Evolutionary conservation across 2,888 invertebrate genomes (phyloP).

Genomic region (Megastigmus dorsalis): DNA sequence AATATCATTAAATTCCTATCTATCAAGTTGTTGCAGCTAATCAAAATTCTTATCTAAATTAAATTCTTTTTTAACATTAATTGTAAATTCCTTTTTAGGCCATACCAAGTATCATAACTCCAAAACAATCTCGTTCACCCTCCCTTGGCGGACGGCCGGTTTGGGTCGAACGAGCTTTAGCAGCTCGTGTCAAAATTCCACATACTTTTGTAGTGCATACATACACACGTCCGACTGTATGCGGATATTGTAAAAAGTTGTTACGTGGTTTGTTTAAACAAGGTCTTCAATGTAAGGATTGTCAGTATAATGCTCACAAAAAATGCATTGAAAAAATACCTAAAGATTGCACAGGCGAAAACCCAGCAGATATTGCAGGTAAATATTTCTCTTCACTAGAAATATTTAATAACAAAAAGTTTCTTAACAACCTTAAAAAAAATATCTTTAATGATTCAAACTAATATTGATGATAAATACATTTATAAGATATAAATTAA

Average conservation of each 20-base stretch:
- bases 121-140: constrained; percentile 81
- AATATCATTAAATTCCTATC: no score
- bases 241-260: constrained; percentile 96
- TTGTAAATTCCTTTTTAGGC: constrained; percentile 58
- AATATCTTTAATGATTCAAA: no score
- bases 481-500: no score
- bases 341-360: constrained; percentile 91
- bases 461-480: no score
- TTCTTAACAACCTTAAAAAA: no score
- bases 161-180: constrained; percentile 84
- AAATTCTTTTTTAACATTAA: background rate
- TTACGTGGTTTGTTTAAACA: constrained; percentile 96
- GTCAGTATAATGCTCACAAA: constrained; percentile 96
- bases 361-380: constrained; percentile 77
- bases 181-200: constrained; percentile 83
- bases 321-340: constrained; percentile 94
- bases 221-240: constrained; percentile 97
- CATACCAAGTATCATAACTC: constrained; percentile 72
- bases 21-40: no score
- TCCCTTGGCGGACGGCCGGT: constrained; percentile 82
- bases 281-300: constrained; percentile 97
- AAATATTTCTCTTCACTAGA: constrained; percentile 53
- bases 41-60: background rate
- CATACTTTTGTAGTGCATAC: constrained; percentile 98
- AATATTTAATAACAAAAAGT: background rate